These are phyloP conservation scores for Agrotis segetum DNA, from an alignment of 2,888 invertebrate genomes.

Conservation along the genomic window DNA sequence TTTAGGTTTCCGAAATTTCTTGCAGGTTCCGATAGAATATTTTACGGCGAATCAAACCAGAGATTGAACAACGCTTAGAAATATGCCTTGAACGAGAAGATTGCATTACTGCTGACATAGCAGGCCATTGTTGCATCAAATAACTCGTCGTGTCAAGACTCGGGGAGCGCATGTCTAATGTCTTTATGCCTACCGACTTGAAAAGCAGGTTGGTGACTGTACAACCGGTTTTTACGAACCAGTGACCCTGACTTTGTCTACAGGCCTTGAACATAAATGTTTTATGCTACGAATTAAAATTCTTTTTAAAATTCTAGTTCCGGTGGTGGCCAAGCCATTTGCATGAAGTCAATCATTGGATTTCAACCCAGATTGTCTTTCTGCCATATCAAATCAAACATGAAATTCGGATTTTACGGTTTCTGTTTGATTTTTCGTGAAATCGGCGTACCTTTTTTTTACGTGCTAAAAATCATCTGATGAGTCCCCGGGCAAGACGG, in stretches of 20 bases:
- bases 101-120: neutral
- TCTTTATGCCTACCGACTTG: neutral
- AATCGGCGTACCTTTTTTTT: too few species aligned
- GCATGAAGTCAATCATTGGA: neutral
- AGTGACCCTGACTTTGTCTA: conserved; percentile 16
- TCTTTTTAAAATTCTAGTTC: neutral
- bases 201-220: conserved; percentile 27
- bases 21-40: neutral
- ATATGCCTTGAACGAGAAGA: neutral
- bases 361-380: neutral
- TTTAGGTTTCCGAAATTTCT: neutral
- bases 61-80: neutral
- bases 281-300: conserved; percentile 1
- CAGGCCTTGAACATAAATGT: neutral
- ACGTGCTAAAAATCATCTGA: too few species aligned
- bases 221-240: conserved; percentile 35
- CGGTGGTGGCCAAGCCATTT: neutral
- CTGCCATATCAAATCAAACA: neutral
- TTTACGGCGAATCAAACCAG: neutral
- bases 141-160: neutral
- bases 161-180: neutral
- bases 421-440: too few species aligned
- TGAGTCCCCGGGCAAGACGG: too few species aligned
- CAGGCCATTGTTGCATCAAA: conserved; percentile 17
- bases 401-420: neutral